Evolutionary conservation across 1,140 invertebrate genomes (phyloP).

Genomic region (Trypoxylus dichotomus): DNA sequence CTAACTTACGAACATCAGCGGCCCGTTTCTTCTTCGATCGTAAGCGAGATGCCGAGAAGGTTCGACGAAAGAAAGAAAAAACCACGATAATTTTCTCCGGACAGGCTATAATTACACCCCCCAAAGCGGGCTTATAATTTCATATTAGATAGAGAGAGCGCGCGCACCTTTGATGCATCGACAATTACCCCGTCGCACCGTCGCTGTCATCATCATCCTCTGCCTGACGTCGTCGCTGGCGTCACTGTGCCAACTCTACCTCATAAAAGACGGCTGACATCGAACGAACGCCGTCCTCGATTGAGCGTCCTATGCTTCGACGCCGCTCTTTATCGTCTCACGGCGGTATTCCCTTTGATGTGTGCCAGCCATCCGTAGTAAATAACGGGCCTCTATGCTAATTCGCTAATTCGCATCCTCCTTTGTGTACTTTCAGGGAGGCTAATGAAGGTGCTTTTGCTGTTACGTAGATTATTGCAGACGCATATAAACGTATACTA

Average conservation of each 20-base stretch:
- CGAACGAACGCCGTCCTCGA: neutral
- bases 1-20: neutral
- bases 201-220: neutral
- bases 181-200: constrained; percentile 8
- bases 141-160: constrained; percentile 16
- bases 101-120: constrained; percentile 24
- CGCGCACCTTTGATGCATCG: constrained; percentile 17
- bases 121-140: constrained; percentile 17
- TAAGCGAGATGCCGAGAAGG: constrained; percentile 9
- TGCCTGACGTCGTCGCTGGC: neutral
- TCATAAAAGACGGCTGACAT: neutral
- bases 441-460: constrained; percentile 9
- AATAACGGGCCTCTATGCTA: constrained; percentile 15
- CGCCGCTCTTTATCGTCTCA: neutral
- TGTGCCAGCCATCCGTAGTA: neutral
- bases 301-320: neutral
- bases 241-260: neutral
- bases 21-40: neutral
- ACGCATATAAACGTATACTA: neutral
- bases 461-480: neutral
- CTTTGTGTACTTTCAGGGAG: constrained; percentile 2
- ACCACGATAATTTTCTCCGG: constrained; percentile 16
- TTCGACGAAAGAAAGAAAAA: neutral
- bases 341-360: neutral
- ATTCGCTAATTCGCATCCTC: constrained; percentile 13